Conservation (phyloP, 2,113 vertebrate species). For the Corvus cornix region DNA sequence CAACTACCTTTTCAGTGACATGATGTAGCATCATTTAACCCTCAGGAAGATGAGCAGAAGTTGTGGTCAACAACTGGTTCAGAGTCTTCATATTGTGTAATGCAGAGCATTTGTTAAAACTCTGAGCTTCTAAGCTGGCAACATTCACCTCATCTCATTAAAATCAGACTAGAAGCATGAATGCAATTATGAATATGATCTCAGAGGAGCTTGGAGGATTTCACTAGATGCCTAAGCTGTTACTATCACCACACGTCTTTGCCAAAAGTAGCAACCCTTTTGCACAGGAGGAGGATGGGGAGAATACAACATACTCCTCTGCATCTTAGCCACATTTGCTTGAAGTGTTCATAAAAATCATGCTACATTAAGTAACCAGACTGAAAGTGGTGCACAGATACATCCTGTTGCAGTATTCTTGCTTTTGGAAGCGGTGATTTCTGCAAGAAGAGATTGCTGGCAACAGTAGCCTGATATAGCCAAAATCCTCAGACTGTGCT, state of each 20-base stretch:
- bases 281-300: slow-evolving; percentile 30
- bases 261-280: slow-evolving; percentile 35
- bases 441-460: background rate
- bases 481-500: background rate
- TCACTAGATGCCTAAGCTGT: slow-evolving; percentile 37
- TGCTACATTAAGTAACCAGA: background rate
- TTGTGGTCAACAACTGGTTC: background rate
- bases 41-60: background rate
- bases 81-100: background rate
- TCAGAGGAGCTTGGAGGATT: background rate
- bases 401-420: background rate
- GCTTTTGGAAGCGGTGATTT: background rate
- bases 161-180: background rate
- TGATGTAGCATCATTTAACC: background rate
- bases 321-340: slow-evolving; percentile 8
- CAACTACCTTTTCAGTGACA: background rate
- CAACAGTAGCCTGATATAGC: background rate
- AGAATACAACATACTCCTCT: slow-evolving; percentile 23
- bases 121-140: background rate
- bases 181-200: background rate
- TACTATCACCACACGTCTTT: slow-evolving; percentile 33
- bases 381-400: background rate
- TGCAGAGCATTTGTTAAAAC: background rate
- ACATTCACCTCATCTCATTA: background rate
- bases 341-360: background rate